phyloP scores from a whole-genome alignment of 2,888 invertebrate genomes.

The Loripinus fragilis region DNA sequence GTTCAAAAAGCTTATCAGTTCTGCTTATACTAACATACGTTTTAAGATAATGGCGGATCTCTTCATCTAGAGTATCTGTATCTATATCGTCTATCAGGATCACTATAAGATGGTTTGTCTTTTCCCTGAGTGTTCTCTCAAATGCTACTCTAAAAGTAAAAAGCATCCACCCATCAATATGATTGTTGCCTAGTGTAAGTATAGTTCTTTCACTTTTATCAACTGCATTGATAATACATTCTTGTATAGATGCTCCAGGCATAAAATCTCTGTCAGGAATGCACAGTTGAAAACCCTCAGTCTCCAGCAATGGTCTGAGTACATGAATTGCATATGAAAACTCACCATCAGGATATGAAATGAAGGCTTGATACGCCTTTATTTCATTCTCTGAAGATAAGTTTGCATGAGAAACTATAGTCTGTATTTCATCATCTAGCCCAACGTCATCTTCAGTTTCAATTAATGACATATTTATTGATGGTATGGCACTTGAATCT shows the following conservation, averaged over 20 bases:
- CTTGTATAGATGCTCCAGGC: neutral
- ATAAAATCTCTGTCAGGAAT: neutral
- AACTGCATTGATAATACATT: neutral
- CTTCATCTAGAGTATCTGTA: neutral
- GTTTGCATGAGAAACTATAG: too few species aligned
- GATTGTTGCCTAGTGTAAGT: too few species aligned
- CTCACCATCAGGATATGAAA: neutral
- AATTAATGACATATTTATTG: too few species aligned
- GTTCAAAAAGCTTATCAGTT: neutral
- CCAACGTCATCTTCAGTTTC: too few species aligned
- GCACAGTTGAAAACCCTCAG: neutral
- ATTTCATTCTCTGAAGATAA: too few species aligned
- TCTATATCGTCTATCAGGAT: slow-evolving; percentile 10
- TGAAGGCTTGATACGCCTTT: neutral
- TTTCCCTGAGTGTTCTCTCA: slow-evolving; percentile 47
- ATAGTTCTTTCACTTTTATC: neutral
- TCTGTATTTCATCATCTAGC: too few species aligned
- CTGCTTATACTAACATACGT: neutral
- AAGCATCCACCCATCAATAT: neutral
- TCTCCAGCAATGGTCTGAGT: neutral
- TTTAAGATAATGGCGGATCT: neutral
- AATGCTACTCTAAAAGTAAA: slow-evolving; percentile 40
- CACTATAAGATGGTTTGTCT: slow-evolving; percentile 52
- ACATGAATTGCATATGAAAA: neutral
- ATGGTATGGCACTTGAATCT: too few species aligned